phyloP scores from a whole-genome alignment of 2,888 invertebrate genomes.

The Dugesia japonica region DNA sequence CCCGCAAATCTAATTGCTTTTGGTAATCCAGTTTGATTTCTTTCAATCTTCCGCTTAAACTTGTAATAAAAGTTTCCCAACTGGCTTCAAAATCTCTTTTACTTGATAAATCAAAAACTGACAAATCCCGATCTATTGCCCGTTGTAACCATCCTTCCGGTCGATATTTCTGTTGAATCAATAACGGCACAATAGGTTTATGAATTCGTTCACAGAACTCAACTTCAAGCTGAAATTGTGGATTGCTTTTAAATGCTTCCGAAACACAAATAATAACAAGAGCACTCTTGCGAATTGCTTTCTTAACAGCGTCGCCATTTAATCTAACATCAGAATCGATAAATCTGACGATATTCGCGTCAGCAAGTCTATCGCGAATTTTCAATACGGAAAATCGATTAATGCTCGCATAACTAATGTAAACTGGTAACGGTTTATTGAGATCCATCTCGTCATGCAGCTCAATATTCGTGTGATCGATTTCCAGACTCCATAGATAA shows the following conservation, averaged over 20 bases:
- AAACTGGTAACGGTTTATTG: neutral
- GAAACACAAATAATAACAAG: slow-evolving; percentile 32
- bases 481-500: neutral
- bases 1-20: neutral
- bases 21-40: slow-evolving; percentile 2
- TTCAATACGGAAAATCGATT: slow-evolving; percentile 39
- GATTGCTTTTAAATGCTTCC: slow-evolving; percentile 30
- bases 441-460: neutral
- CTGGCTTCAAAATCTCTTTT: slow-evolving; percentile 37
- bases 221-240: slow-evolving; percentile 39
- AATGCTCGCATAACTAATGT: slow-evolving; percentile 41
- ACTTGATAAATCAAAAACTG: slow-evolving; percentile 44
- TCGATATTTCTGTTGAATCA: slow-evolving; percentile 43
- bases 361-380: slow-evolving; percentile 37
- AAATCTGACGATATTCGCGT: slow-evolving; percentile 30
- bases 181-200: slow-evolving; percentile 43
- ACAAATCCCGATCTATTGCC: slow-evolving; percentile 40
- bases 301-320: neutral
- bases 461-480: neutral
- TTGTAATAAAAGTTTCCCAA: neutral
- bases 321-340: slow-evolving; percentile 26
- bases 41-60: neutral
- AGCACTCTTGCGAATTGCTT: slow-evolving; percentile 26
- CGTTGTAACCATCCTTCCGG: slow-evolving; percentile 46
- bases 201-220: slow-evolving; percentile 43